Evolutionary conservation across 1,140 invertebrate genomes (phyloP), one percentile per base, ranked within the genome.

Genomic region (Diplogasteroides magnus): DNA sequence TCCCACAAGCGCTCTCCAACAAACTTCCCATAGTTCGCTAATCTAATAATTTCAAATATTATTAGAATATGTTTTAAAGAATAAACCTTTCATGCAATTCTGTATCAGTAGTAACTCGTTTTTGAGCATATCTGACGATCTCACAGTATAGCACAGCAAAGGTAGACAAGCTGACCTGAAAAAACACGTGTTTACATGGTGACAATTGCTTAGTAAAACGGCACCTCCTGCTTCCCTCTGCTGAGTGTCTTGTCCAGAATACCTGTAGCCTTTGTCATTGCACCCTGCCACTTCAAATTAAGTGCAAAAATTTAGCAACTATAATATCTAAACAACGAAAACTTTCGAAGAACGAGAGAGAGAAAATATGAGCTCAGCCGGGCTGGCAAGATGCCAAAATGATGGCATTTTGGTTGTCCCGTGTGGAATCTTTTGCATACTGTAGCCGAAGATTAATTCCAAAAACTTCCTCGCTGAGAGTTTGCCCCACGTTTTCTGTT

Each of bases 81-180:
- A 68, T 84, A 84, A 86, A 93, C 92, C 91, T 94, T 76, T 87
- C 91, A 83, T 98, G 94, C 58, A 98, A 85, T 83, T 98, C 95
- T 27, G 92, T 90, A 56, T 98, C 91, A 13, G 92, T 95, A 77
- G 91, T 91, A 26, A 94, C 93, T 81, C 92, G 88, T 84, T 94
- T 96, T 84, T 98, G 94, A 82, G 92, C 94, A 84, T 98, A 98
- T 83, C 97, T 93, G 2, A 99, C 93, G 66, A 98, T 89, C 88
- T 98, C 96, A 1, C 93, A 95, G 84, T 98, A 98, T 57, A 99
- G 85, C 61, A 98, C 85, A 1, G 94, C 94, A 86, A 92, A 98
- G 77, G 92, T 91, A 76, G 91, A 94, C 61, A 96, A 85, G 74
- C 92, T 87, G 3, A 88, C 83, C 86, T 87, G 77, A 23, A 84